A percentile compares a stretch with the other conserved stretches of the same genome.
Conservation (phyloP, 2,113 vertebrate species). For the Spizaetus ornatus region DNA sequence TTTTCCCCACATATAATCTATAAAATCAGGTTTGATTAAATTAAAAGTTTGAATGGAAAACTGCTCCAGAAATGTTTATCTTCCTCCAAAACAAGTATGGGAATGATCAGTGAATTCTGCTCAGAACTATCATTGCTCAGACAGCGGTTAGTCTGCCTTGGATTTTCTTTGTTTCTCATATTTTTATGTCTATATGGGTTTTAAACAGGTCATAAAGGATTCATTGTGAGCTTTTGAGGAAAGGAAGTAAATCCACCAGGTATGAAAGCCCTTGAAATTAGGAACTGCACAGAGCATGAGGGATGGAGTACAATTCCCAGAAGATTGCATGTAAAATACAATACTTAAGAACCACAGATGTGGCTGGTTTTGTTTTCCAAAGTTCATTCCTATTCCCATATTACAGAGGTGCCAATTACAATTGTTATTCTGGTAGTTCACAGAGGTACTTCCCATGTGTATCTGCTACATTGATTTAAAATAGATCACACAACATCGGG, state of each 20-base stretch:
- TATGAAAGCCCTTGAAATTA: neutral
- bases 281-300: neutral
- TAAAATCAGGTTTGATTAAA: neutral
- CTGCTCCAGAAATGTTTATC: neutral
- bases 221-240: neutral
- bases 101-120: neutral
- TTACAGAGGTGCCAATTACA: neutral
- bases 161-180: neutral
- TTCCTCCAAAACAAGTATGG: neutral
- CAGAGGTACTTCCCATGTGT: neutral
- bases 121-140: neutral
- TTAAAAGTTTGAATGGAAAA: neutral
- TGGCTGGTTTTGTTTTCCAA: neutral
- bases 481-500: neutral
- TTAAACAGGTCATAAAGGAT: neutral
- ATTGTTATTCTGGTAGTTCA: neutral
- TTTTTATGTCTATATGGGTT: neutral
- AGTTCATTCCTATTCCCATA: neutral
- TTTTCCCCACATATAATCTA: neutral
- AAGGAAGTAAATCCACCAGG: neutral
- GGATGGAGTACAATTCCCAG: neutral
- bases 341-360: neutral
- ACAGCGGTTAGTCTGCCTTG: neutral
- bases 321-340: neutral
- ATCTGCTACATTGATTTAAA: neutral